Base-by-base conservation (phyloP, 2,797 vertebrate genomes). In the Dicrostonyx torquatus region DNA sequence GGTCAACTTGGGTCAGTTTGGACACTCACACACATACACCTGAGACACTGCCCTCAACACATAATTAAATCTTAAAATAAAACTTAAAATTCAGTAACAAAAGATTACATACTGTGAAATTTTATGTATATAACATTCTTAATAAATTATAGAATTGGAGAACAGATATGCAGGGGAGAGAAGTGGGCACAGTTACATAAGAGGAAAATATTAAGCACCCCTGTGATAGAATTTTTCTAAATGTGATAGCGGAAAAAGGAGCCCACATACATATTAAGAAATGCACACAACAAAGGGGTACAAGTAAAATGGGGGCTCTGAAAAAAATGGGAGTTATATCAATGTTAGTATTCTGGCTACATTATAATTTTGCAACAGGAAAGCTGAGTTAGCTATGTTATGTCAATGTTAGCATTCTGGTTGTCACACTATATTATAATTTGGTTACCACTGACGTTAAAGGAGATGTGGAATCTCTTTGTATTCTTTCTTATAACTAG, bases 101-200 rank as follows among this genome's bases (percentile, higher is more conserved):
- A 94, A 85, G 48, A 43, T 90, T 77, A 96, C 5, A 94, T 86
- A 89, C 24, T 73, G 0, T 90, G 13, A 50, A 88, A 91, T 94
- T 95, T 37, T 83, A 89, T 90, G 86, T 89, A 73, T 37, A n/a
- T 73, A 93, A 94, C 62, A 88, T 89, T 87, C 26, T 75, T 94
- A 45, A 92, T 78, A 83, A 82, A 90, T 48, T 75, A 85, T 14
- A 95, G 93, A 91, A 89, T 89, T 43, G 20, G 24, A 91, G 22
- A 82, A 87, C 26, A 89, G 64, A 79, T 87, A 72, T 64, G 50
- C 40, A n/a, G 17, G 34, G 85, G 66, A 18, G 22, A 62, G 13
- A 72, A 40, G n/a, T 73, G 24, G 31, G 29, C 86, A 88, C 76
- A 64, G 48, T 87, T 93, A 31, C 48, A 15, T 90, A 72, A 94